phyloP scores from a whole-genome alignment of 1,140 invertebrate species.

The Pteromalus puparum region DNA sequence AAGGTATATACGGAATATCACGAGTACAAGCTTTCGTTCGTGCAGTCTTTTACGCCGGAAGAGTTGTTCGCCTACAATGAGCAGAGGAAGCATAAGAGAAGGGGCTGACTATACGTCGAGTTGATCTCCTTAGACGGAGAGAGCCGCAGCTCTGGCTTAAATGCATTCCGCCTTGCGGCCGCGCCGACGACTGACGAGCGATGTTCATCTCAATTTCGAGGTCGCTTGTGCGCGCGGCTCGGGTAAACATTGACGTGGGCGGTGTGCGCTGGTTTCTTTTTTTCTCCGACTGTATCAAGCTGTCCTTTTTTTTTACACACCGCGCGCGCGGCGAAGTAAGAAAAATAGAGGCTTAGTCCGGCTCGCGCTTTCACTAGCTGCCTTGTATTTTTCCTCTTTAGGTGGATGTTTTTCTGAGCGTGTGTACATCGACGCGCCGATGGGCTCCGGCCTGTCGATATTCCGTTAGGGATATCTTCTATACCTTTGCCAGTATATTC shows the following conservation, averaged over 20 bases:
- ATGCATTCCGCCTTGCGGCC: slow-evolving; percentile 14
- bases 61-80: slow-evolving; percentile 8
- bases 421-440: not conserved
- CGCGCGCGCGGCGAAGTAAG: not conserved
- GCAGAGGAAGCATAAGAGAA: not conserved
- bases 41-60: slow-evolving; percentile 16
- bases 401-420: not conserved
- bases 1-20: not conserved
- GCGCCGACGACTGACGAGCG: not conserved
- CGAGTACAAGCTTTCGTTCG: slow-evolving; percentile 17
- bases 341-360: slow-evolving; percentile 14
- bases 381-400: slow-evolving; percentile 3
- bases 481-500: no score
- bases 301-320: not conserved
- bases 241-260: slow-evolving; percentile 21
- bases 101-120: slow-evolving; percentile 8
- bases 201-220: slow-evolving; percentile 25
- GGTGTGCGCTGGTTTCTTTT: not conserved
- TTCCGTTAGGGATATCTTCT: not conserved
- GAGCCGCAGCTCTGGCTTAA: not conserved
- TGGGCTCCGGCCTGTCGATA: not conserved
- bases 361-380: not conserved
- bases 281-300: slow-evolving; percentile 1
- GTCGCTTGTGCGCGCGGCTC: not conserved
- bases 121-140: slow-evolving; percentile 21